Conservation (phyloP, 1,140 invertebrate genomes). For the Pissodes strobi region DNA sequence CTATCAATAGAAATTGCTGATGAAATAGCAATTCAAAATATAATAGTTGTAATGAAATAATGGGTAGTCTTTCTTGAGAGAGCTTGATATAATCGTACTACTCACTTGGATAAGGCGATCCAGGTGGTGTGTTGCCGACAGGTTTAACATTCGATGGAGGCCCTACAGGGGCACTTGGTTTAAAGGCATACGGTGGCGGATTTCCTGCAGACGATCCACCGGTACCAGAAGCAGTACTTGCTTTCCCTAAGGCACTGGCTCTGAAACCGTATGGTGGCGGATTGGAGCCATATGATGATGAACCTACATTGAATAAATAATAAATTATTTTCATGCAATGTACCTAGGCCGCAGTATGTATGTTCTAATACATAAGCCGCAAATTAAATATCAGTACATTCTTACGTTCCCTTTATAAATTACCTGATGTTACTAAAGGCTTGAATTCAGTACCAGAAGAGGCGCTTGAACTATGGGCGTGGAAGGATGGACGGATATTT, state of each 20-base stretch:
- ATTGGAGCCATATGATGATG: background rate
- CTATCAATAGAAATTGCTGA: too few species aligned
- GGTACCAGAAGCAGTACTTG: background rate
- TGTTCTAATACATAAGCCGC: too few species aligned
- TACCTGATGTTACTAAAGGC: constrained; percentile 1
- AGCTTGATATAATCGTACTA: too few species aligned
- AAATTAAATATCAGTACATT: background rate
- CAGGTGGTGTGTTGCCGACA: constrained; percentile 17
- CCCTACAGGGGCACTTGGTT: constrained; percentile 8
- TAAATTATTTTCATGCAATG: background rate
- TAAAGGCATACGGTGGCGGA: constrained; percentile 8
- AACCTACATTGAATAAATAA: background rate
- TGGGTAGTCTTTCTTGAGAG: too few species aligned
- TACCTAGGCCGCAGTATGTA: too few species aligned
- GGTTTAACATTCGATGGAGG: constrained; percentile 16
- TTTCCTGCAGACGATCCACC: background rate
- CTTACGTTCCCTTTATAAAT: background rate
- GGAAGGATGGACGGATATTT: too few species aligned
- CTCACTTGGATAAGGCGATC: constrained; percentile 19
- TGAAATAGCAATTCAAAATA: background rate
- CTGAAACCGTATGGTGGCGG: background rate
- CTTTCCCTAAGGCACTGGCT: constrained; percentile 14
- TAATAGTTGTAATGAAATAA: background rate
- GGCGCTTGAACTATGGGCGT: too few species aligned
- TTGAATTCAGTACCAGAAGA: background rate